Base-by-base conservation (phyloP, 1,140 invertebrate species). In the Portunus trituberculatus region DNA sequence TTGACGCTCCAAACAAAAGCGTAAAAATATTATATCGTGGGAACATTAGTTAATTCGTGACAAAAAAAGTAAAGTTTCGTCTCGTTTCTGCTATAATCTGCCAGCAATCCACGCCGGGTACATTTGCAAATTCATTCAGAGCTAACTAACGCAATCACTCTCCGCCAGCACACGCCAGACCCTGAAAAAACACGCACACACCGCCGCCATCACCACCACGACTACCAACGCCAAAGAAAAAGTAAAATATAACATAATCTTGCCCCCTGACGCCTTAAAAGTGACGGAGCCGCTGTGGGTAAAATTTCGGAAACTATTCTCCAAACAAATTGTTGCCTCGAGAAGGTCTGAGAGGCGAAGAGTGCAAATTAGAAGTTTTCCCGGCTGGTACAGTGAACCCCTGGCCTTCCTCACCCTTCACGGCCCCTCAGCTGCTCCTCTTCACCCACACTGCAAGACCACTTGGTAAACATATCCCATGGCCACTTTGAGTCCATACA, bases 361-460 rank as follows among this genome's bases (percentile, higher is more conserved):
- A 95, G 94, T 95, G 94, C 91, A 95, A 95, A 95, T 95, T 95
- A 95, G 94, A 95, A 95, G 94, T 95, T 95, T 95, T 95, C 46
- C 91, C 52, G n/a, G 29, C 28, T 46, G 76, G 29, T 95, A 95
- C 94, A 95, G 67, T 46, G 91, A 95, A 95, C 94, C 90, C 48
- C 4, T 20, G n/a, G 90, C 82, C 84, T 16, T 10, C 39, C 28
- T 7, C 25, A 14, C 16, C n/a, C 31, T 67, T 48, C 20, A 8
- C 16, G 90, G 31, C 82, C 29, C 52, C 32, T 16, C 46, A 7
- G 29, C 28, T n/a, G 45, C 46, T 25, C 16, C 6, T 48, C 52
- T 76, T 46, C 32, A 29, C 83, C 84, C 28, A 84, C 52, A 87
- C 84, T 25, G 31, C 46, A 92, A 39, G 10, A 45, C 45, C 86